These are phyloP conservation scores for Melanocharis versteri DNA, from an alignment of 2,113 vertebrate species.

Conservation along the genomic window DNA sequence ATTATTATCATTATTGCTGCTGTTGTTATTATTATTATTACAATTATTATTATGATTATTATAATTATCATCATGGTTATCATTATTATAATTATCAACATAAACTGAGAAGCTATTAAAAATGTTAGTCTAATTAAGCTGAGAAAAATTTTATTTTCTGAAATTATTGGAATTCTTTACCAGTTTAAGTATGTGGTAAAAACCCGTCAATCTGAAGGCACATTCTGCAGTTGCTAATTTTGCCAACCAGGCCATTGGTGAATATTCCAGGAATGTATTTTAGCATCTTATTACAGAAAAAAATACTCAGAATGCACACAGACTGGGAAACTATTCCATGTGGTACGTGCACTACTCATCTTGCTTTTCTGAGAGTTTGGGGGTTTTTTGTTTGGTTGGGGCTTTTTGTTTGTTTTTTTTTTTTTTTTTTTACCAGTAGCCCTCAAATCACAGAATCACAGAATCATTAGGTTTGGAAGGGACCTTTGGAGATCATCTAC, in stretches of 20 bases:
- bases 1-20: neutral
- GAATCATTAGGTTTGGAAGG: neutral
- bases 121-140: slow-evolving; percentile 20
- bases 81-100: neutral
- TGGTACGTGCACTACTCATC: neutral
- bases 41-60: neutral
- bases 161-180: slow-evolving; percentile 3
- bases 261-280: neutral
- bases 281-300: neutral
- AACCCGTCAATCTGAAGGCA: neutral
- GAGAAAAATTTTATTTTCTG: neutral
- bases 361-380: neutral
- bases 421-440: neutral
- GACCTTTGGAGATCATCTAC: neutral
- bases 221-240: neutral
- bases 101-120: neutral
- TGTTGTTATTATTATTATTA: neutral
- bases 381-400: neutral
- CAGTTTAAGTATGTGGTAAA: neutral
- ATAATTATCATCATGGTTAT: neutral
- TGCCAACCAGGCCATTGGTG: neutral
- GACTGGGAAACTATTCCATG: neutral
- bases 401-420: neutral
- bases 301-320: neutral
- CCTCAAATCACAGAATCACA: neutral